These are phyloP conservation scores for Ostrea denselamellosa DNA, from an alignment of 1,140 invertebrate species.

Conservation along the genomic window DNA sequence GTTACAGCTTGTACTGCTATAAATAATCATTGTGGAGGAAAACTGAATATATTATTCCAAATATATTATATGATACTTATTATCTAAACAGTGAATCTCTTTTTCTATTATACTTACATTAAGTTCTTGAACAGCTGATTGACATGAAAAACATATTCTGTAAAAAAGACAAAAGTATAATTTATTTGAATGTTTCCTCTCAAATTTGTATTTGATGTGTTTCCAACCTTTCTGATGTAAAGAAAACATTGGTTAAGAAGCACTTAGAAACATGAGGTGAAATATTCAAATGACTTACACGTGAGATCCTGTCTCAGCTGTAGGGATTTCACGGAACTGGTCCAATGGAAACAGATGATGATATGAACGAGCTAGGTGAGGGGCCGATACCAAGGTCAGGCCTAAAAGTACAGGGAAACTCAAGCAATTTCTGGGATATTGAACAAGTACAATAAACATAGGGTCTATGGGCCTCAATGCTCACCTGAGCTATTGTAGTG, in stretches of 20 bases:
- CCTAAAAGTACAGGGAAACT: slow-evolving; percentile 75
- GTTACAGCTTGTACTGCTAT: no score
- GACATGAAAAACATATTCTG: slow-evolving; percentile 70
- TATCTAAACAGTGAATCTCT: not conserved
- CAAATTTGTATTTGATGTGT: no score
- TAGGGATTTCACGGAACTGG: slow-evolving; percentile 85
- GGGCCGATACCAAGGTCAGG: slow-evolving; percentile 97
- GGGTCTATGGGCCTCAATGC: no score
- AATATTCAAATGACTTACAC: not conserved
- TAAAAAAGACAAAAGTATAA: slow-evolving; percentile 50
- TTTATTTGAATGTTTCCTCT: not conserved
- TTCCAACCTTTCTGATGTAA: not conserved
- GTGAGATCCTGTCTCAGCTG: slow-evolving; percentile 46
- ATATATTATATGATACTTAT: not conserved
- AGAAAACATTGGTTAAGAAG: not conserved
- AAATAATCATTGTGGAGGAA: not conserved
- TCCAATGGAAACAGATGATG: slow-evolving; percentile 97
- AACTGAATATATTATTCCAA: not conserved
- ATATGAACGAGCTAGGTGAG: slow-evolving; percentile 97
- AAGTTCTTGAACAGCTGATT: slow-evolving; percentile 66
- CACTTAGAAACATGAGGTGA: not conserved
- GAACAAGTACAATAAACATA: no score
- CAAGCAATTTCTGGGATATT: not conserved
- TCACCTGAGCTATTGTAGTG: no score
- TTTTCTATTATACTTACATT: slow-evolving; percentile 64